Conservation (phyloP, 2,797 vertebrate species). For the Saxicola maurus region DNA sequence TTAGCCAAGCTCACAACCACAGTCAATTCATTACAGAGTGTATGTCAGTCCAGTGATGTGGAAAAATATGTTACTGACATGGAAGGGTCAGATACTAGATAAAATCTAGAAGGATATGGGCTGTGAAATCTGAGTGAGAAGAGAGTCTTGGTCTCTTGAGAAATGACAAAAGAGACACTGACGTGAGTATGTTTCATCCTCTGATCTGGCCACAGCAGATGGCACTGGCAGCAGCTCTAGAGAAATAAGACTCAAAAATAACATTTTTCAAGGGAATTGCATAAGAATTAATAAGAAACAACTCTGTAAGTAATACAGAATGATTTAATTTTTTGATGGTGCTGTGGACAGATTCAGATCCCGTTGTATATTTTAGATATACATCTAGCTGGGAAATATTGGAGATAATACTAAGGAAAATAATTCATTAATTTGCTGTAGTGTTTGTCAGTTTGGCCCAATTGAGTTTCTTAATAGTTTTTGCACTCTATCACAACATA, state of each 20-base stretch:
- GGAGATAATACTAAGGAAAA: not conserved
- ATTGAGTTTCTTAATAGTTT: not conserved
- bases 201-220: not conserved
- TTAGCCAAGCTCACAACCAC: conserved; percentile 9
- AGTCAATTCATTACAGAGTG: conserved; percentile 13
- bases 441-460: not conserved
- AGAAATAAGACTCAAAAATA: not conserved
- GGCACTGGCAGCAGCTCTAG: not conserved
- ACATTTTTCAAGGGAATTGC: not conserved
- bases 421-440: not conserved
- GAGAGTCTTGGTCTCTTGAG: not conserved
- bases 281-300: not conserved
- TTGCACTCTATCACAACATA: not conserved
- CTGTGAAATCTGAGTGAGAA: conserved; percentile 13
- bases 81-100: not conserved
- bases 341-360: not conserved
- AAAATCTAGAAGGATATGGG: not conserved
- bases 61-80: not conserved
- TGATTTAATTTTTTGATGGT: not conserved
- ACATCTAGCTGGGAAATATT: not conserved
- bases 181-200: not conserved
- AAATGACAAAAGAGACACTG: not conserved
- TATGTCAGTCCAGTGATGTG: conserved; percentile 12
- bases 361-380: not conserved
- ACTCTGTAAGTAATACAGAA: not conserved